phyloP scores from a whole-genome alignment of 2,888 invertebrate genomes.

The Leptopilina myrica region DNA sequence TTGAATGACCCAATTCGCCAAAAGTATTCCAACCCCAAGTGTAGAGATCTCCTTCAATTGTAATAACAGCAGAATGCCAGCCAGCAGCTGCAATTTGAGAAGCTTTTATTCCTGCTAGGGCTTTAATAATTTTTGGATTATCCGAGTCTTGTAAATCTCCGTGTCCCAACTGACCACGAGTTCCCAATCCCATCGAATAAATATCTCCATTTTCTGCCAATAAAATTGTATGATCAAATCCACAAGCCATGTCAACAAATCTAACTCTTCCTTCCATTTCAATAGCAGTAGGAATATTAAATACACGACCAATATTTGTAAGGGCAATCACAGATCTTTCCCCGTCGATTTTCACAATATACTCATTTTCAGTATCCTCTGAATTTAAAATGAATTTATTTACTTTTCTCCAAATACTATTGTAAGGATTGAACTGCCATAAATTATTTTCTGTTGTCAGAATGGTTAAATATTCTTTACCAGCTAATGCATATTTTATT shows the following conservation, averaged over 20 bases:
- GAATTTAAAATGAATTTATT: conserved; percentile 62
- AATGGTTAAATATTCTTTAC: conserved; percentile 64
- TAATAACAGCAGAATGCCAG: conserved; percentile 91
- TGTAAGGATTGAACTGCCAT: conserved; percentile 68
- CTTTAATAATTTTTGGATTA: conserved; percentile 83
- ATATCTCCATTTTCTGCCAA: conserved; percentile 85
- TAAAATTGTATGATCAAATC: conserved; percentile 88
- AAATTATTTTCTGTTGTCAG: conserved; percentile 63
- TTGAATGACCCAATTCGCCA: conserved; percentile 87
- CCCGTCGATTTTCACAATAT: conserved; percentile 65
- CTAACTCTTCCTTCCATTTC: conserved; percentile 79
- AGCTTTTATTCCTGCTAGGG: conserved; percentile 86
- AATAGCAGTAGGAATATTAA: conserved; percentile 81
- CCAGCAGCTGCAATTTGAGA: conserved; percentile 86
- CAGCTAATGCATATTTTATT: conserved; percentile 60
- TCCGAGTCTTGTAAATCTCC: conserved; percentile 82
- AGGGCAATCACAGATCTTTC: conserved; percentile 66
- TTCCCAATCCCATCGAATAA: conserved; percentile 90
- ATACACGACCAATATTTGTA: conserved; percentile 78
- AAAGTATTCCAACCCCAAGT: conserved; percentile 95
- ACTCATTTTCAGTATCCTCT: conserved; percentile 59
- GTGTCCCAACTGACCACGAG: conserved; percentile 92
- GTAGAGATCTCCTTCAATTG: conserved; percentile 88
- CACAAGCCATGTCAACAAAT: conserved; percentile 84
- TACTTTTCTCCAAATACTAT: conserved; percentile 66